Conservation (phyloP, 2,797 vertebrate species). For the Protosalanx chinensis region DNA sequence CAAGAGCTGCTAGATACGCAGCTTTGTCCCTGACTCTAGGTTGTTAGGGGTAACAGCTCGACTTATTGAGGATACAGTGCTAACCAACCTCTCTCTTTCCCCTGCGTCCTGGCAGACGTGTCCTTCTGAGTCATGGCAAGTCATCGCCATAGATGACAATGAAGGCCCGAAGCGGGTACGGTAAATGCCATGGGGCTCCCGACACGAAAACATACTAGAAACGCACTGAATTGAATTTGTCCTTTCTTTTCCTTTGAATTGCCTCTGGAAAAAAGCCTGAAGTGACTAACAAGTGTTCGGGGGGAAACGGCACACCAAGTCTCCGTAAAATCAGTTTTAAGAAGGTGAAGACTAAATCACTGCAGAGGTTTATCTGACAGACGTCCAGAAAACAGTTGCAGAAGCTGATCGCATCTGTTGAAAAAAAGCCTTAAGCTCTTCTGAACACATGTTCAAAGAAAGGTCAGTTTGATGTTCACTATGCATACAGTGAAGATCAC, state of each 20-base stretch:
- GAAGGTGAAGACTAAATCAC: background rate
- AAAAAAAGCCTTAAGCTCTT: background rate
- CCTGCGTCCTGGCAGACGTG: slow-evolving; percentile 19
- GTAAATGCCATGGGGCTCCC: slow-evolving; percentile 1
- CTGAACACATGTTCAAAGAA: slow-evolving; percentile 31
- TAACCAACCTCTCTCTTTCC: slow-evolving; percentile 7
- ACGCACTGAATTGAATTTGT: no score
- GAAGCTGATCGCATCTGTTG: background rate
- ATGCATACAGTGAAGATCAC: slow-evolving; percentile 46
- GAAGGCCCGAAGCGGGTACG: slow-evolving; percentile 23
- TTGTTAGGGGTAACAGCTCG: background rate
- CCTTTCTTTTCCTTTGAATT: no score
- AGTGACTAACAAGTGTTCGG: background rate
- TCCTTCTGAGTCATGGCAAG: slow-evolving; percentile 40
- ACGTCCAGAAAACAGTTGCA: background rate
- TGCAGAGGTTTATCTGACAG: background rate
- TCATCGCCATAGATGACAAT: slow-evolving; percentile 10
- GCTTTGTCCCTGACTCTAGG: background rate
- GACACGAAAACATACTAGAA: slow-evolving; percentile 13
- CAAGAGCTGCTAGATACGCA: background rate
- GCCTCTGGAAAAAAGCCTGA: background rate
- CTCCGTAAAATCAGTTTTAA: background rate
- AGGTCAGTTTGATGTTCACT: slow-evolving; percentile 51
- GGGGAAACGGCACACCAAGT: background rate
- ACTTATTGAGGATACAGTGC: background rate